Evolutionary conservation across 2,797 vertebrate genomes (phyloP), one percentile per base, ranked within the genome.

Genomic region (Anas acuta): DNA sequence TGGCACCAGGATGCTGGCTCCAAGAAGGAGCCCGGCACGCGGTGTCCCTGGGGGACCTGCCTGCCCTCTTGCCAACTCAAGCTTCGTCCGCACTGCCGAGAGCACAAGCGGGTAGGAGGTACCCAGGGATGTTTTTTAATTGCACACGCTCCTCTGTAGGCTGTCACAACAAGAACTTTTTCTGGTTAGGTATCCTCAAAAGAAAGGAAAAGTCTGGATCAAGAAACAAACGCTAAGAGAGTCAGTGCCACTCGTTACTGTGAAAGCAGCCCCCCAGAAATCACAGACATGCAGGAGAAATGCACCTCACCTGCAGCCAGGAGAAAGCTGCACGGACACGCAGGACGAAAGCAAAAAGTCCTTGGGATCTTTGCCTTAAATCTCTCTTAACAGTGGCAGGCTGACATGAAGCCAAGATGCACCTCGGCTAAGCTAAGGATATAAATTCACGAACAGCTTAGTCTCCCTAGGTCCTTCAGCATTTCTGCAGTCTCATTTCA

Each of bases 41-140:
- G 2, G 30, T 81, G 62, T 56, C 77, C 72, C 54, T 41, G 1
- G 0, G 32, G 53, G 57, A 87, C 39, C 88, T 53, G 79, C 49
- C 73, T 74, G 75, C 80, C 66, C 74, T 85, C 90, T 60, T 69
- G 86, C 77, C 93, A 92, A 66, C 25, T 84, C 74, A 61, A 41
- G 65, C 39, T 39, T 22, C 75, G 54, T 37, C 74, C 45, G 0
- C 2, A 33, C 75, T 92, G 94, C 87, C 93, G 91, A 91, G 64
- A 64, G 7, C 7, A 85, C 85, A 90, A 85, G 87, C 88, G 75
- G 86, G 93, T 88, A 94, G 23, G 78, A 93, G 78, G 75, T 84
- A 92, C 62, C 54, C 85, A 72, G 45, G 69, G 81, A 60, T 39
- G 56, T 60, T 85, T 67, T 85, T 33, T 75, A 76, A 85, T 26